Evolutionary conservation across 1,140 invertebrate genomes (phyloP).

Genomic region (Drosophila chauvacae): DNA sequence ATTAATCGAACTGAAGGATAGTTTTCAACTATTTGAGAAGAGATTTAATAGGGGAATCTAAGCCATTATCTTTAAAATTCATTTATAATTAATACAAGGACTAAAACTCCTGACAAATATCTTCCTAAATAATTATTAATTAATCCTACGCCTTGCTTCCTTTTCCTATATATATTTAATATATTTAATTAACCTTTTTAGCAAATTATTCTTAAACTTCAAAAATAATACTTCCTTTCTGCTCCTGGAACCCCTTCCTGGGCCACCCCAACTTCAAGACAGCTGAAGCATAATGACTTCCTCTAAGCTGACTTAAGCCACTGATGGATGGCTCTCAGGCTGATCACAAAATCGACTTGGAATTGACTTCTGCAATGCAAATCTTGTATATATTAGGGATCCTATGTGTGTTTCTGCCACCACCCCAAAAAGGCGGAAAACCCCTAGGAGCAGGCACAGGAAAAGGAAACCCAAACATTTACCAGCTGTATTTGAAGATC

Average conservation of each 20-base stretch:
- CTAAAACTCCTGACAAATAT: not conserved
- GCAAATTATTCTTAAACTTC: not conserved
- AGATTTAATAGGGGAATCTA: not conserved
- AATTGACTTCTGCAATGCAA: constrained; percentile 44
- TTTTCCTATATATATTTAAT: not conserved
- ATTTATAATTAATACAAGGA: not conserved
- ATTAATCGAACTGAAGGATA: constrained; percentile 3
- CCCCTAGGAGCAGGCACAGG: not conserved
- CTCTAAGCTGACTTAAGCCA: constrained; percentile 47
- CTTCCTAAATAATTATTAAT: not conserved
- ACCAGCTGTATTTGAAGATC: constrained; percentile 47
- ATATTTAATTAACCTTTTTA: too few species aligned
- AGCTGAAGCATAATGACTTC: constrained; percentile 1
- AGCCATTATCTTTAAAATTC: not conserved
- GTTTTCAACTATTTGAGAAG: too few species aligned
- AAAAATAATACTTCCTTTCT: not conserved
- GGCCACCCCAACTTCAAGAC: not conserved
- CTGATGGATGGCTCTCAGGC: constrained; percentile 36
- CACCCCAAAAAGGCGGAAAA: constrained; percentile 28
- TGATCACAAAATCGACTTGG: constrained; percentile 28
- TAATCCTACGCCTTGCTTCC: not conserved
- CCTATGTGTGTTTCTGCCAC: constrained; percentile 2
- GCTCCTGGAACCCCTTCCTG: not conserved
- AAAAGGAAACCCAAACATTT: constrained; percentile 11
- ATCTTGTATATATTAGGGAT: constrained; percentile 31